Percentiles rank a stretch among this genome's conserved stretches.
Conservation (phyloP, 2,888 invertebrate genomes). For the Andrena bucephala region DNA sequence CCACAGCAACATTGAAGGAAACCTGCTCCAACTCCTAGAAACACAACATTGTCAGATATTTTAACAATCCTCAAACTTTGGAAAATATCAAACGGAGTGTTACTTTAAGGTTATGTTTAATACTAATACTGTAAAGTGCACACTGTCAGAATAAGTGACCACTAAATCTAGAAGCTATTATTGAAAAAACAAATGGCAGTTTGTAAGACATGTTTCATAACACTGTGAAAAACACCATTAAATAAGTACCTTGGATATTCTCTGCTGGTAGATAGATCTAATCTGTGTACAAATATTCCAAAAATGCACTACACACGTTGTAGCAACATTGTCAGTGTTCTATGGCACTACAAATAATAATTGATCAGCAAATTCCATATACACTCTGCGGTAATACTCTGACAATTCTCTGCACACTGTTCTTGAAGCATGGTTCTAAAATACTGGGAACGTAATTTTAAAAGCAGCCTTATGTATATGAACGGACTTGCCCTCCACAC, state of each 20-base stretch:
- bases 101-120: too few relatives aligned
- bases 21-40: conserved; percentile 87
- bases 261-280: conserved; percentile 87
- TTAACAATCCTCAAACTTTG: neutral
- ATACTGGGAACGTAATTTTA: conserved; percentile 88
- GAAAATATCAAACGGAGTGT: neutral
- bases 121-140: conserved; percentile 86
- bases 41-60: conserved; percentile 1
- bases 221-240: conserved; percentile 4
- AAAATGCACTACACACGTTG: conserved; percentile 87
- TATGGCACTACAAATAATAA: conserved; percentile 79
- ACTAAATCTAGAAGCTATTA: conserved; percentile 87
- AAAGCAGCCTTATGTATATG: conserved; percentile 87
- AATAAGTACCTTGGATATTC: conserved; percentile 86
- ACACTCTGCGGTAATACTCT: conserved; percentile 77
- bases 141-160: conserved; percentile 87
- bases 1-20: conserved; percentile 88
- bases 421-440: conserved; percentile 88
- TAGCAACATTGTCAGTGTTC: conserved; percentile 85
- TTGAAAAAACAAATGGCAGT: neutral
- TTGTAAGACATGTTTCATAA: neutral
- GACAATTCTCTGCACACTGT: conserved; percentile 87
- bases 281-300: conserved; percentile 88
- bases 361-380: neutral
- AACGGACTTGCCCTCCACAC: conserved; percentile 87